Evolutionary conservation across 1,140 invertebrate species (phyloP).

Genomic region (Camponotus vicinus): DNA sequence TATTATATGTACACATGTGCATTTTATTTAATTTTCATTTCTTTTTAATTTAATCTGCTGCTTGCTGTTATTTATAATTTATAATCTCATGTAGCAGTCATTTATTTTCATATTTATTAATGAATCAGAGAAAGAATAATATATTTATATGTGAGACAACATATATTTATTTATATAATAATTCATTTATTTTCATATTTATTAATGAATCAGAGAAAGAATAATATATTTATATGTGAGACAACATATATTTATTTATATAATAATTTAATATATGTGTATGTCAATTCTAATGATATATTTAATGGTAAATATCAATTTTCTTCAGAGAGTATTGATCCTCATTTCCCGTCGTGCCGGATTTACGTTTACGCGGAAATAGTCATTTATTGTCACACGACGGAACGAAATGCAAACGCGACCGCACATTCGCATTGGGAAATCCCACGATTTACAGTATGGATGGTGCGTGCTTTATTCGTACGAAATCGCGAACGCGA

Average conservation of each 20-base stretch:
- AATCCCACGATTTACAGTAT: slow-evolving; percentile 44
- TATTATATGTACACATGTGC: too few relatives aligned
- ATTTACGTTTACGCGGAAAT: slow-evolving; percentile 34
- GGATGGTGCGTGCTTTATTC: background rate
- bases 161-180: background rate
- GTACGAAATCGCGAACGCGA: slow-evolving; percentile 27
- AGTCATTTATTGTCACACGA: slow-evolving; percentile 52
- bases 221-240: too few relatives aligned
- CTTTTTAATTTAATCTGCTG: slow-evolving; percentile 3
- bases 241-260: too few relatives aligned
- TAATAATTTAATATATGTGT: too few relatives aligned
- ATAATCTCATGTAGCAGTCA: background rate
- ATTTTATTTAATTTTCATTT: background rate
- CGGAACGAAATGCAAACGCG: slow-evolving; percentile 49
- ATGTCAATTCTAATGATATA: slow-evolving; percentile 19
- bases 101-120: background rate
- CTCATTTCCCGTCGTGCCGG: slow-evolving; percentile 27
- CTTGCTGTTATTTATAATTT: too few relatives aligned
- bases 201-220: background rate
- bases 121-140: too few relatives aligned
- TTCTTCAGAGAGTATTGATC: slow-evolving; percentile 23
- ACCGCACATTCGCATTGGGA: slow-evolving; percentile 19
- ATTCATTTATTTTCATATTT: background rate
- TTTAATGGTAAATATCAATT: slow-evolving; percentile 29
- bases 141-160: too few relatives aligned